These are phyloP conservation scores for Podabrus alpinus DNA, from an alignment of 2,888 invertebrate genomes.

Conservation along the genomic window DNA sequence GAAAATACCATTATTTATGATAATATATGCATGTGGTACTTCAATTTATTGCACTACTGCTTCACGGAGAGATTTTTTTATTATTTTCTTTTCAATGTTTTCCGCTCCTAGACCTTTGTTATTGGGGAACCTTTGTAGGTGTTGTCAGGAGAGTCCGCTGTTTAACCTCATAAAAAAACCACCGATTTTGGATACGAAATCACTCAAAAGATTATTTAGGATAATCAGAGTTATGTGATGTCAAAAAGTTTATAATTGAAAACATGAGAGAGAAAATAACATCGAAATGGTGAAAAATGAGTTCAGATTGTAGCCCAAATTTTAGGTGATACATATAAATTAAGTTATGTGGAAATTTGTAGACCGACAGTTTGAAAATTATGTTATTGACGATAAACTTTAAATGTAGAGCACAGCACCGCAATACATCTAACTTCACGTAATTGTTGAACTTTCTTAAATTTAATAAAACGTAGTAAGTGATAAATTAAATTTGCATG, in stretches of 20 bases:
- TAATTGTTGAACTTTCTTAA: not conserved
- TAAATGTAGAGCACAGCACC: not conserved
- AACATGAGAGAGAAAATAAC: not conserved
- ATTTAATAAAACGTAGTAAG: not conserved
- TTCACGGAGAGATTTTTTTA: too few relatives aligned
- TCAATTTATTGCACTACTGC: too few relatives aligned
- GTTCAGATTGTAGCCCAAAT: not conserved
- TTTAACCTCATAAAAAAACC: too few relatives aligned
- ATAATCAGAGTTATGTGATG: too few relatives aligned
- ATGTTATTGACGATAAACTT: not conserved
- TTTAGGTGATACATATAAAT: not conserved
- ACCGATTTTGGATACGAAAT: too few relatives aligned
- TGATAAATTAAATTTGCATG: conserved; percentile 1
- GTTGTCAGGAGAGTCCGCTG: too few relatives aligned
- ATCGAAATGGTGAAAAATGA: not conserved
- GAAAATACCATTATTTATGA: too few relatives aligned
- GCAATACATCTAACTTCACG: not conserved
- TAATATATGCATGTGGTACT: too few relatives aligned
- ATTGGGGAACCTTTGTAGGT: too few relatives aligned
- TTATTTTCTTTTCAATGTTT: too few relatives aligned
- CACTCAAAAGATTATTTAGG: too few relatives aligned
- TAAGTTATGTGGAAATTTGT: not conserved
- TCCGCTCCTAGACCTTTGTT: too few relatives aligned
- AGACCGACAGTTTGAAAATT: not conserved
- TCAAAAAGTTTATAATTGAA: not conserved